Evolutionary conservation across 2,797 vertebrate species (phyloP).

Genomic region (Rousettus madagascariensis): DNA sequence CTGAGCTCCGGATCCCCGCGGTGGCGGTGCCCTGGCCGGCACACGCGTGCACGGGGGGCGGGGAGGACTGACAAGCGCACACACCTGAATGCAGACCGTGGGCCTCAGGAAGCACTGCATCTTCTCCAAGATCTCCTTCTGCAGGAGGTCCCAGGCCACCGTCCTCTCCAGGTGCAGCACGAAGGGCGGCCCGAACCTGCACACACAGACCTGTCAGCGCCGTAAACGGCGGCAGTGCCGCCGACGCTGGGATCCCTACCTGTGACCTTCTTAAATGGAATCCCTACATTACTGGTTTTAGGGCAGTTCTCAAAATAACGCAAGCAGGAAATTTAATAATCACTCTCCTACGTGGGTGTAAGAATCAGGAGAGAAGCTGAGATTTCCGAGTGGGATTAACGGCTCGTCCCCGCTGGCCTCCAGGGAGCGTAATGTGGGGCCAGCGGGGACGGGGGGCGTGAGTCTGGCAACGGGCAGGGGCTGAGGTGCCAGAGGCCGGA

Average conservation of each 20-base stretch:
- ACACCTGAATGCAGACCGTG: constrained; percentile 95
- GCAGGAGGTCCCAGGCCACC: constrained; percentile 95
- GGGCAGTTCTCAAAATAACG: constrained; percentile 4
- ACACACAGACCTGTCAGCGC: background rate
- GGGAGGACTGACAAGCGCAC: background rate
- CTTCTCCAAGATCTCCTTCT: constrained; percentile 98
- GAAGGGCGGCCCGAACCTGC: constrained; percentile 96
- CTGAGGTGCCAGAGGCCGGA: background rate
- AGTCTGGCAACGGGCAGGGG: background rate
- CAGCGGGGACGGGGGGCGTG: background rate
- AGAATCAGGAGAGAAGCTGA: background rate
- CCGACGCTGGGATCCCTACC: background rate
- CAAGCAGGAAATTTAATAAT: background rate
- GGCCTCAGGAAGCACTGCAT: constrained; percentile 97
- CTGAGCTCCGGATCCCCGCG: background rate
- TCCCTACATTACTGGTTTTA: background rate
- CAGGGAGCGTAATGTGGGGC: background rate
- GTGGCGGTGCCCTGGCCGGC: background rate
- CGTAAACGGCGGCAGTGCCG: background rate
- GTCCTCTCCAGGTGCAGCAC: constrained; percentile 96
- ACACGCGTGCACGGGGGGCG: background rate
- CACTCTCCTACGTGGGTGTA: background rate
- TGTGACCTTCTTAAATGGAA: background rate
- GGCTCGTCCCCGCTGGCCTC: background rate
- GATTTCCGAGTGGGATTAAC: constrained; percentile 4